Evolutionary conservation across 2,888 invertebrate genomes (phyloP), one percentile per base, ranked within the genome.

Genomic region (Nycteola revayana): DNA sequence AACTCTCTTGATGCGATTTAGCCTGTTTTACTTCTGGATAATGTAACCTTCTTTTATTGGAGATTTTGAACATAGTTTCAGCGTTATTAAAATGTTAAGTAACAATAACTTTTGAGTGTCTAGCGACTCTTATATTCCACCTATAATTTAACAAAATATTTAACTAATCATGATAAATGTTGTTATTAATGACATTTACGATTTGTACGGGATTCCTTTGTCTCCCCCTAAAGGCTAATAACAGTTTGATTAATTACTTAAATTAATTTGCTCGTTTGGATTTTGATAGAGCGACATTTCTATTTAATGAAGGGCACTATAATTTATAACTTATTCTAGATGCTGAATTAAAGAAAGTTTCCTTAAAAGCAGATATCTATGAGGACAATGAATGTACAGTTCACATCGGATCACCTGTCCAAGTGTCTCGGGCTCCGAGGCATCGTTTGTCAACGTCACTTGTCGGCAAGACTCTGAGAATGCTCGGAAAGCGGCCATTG

Each of bases 371-470:
- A 51, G 66, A 63, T 54, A 50, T 63, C 60, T 63, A 59, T 46
- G 58, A 50, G 61, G 64, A 64, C 75, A 72, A 75, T 74, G 72
- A 72, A 77, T 73, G 73, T 75, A 61, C 76, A 71, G 62, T 58
- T 71, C 72, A 55, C 60, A 53, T 64, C 66, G 74, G 71, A 80
- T 82, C 82, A 81, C 81, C 83, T 80, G 80, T 80, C 80, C 68
- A 67, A 75, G 72, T 74, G 71, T 75, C 76, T 69, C 66, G 57
- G 67, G 68, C 65, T 61, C 63, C 56, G 60, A 60, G 45, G 47
- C 58, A 58, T 75, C 77, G 69, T 82, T 82, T 78, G 73, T 82
- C 80, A 81, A 74, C 53, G 82, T 81, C 81, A 64, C 43, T 49
- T 58, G 21, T 7, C 63, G 52, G 45, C 56, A 52, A 59, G 61